Evolutionary conservation across 2,888 invertebrate genomes (phyloP).

Genomic region (Platycnemis pennipes): DNA sequence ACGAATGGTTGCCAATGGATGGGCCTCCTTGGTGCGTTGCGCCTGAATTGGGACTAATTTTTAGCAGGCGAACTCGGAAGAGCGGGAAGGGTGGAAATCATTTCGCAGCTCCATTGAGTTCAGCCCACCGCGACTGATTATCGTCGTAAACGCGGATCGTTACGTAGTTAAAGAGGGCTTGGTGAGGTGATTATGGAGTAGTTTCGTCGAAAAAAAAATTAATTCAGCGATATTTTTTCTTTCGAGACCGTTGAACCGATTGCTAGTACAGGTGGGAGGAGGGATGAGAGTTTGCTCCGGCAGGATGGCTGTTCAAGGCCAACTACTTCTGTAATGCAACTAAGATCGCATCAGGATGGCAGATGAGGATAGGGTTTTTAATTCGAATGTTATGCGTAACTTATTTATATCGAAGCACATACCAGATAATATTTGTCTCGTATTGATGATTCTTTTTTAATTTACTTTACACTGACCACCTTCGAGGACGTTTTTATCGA

Average conservation of each 20-base stretch:
- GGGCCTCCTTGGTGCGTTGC: slow-evolving; percentile 1
- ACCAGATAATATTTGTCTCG: too few species aligned
- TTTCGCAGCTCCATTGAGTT: not conserved
- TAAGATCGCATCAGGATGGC: not conserved
- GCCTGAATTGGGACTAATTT: slow-evolving; percentile 52
- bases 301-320: not conserved
- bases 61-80: not conserved
- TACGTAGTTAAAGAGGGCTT: not conserved
- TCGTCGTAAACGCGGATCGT: not conserved
- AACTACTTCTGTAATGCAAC: not conserved
- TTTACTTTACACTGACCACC: too few species aligned
- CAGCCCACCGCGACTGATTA: slow-evolving; percentile 14
- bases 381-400: too few species aligned
- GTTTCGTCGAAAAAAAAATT: not conserved
- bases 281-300: not conserved
- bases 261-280: not conserved
- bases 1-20: not conserved
- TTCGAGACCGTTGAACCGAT: slow-evolving; percentile 8
- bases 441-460: too few species aligned
- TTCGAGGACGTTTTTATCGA: too few species aligned
- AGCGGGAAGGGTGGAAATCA: not conserved
- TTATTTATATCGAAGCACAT: too few species aligned
- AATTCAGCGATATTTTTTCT: not conserved
- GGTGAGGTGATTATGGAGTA: slow-evolving; percentile 24
- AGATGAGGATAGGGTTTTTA: not conserved